These are phyloP conservation scores for Crioceris asparagi DNA, from an alignment of 2,888 invertebrate species.

Conservation along the genomic window DNA sequence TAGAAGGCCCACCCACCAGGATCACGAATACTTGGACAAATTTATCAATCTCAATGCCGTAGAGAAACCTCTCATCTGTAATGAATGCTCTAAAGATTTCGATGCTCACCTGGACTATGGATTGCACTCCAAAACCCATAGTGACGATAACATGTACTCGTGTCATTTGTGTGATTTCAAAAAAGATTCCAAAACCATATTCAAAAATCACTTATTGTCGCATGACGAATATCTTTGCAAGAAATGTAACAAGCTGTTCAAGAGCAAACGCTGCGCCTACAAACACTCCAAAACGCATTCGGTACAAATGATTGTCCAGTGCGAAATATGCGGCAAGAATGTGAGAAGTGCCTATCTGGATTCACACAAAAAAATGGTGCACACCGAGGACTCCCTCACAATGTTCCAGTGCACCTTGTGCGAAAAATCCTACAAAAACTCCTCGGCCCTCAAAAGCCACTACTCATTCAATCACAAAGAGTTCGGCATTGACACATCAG, in stretches of 20 bases:
- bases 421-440: slow-evolving; percentile 15
- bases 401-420: slow-evolving; percentile 14
- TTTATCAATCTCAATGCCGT: slow-evolving; percentile 17
- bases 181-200: slow-evolving; percentile 27
- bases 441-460: slow-evolving; percentile 13
- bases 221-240: slow-evolving; percentile 41
- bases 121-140: slow-evolving; percentile 29
- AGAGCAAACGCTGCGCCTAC: slow-evolving; percentile 40
- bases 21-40: slow-evolving; percentile 11
- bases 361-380: slow-evolving; percentile 13
- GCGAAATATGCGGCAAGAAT: slow-evolving; percentile 43
- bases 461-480: slow-evolving; percentile 16
- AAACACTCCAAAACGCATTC: slow-evolving; percentile 39
- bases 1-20: slow-evolving; percentile 8
- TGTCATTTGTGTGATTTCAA: slow-evolving; percentile 31
- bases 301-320: slow-evolving; percentile 40
- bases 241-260: slow-evolving; percentile 40
- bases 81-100: slow-evolving; percentile 28
- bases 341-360: slow-evolving; percentile 28
- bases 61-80: slow-evolving; percentile 31
- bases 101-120: slow-evolving; percentile 29
- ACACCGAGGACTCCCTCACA: slow-evolving; percentile 11
- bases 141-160: slow-evolving; percentile 25
- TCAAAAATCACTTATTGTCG: slow-evolving; percentile 35
- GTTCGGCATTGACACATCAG: slow-evolving; percentile 14